Conservation (phyloP, 2,113 vertebrate genomes). For the mouse (Mus musculus) region GRCm39 chr7:28277501-28278000, state of each 20-base stretch:
- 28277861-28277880: neutral
- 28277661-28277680: neutral
- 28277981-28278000: fast-evolving
- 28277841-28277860: neutral
- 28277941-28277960: neutral
- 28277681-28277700: fast-evolving
- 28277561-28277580: neutral
- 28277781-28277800: neutral
- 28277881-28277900: neutral
- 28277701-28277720: neutral
- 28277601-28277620: neutral
- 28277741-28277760: neutral
- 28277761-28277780: neutral
- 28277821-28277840: neutral
- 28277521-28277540: neutral
- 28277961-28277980: fast-evolving
- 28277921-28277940: neutral
- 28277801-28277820: neutral
- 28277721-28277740: neutral
- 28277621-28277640: neutral
- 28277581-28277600: neutral
- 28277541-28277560: neutral
- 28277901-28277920: neutral
- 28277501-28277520: neutral
- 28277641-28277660: neutral